Conservation (phyloP, 2,888 invertebrate species). For the Cepaea hortensis region DNA sequence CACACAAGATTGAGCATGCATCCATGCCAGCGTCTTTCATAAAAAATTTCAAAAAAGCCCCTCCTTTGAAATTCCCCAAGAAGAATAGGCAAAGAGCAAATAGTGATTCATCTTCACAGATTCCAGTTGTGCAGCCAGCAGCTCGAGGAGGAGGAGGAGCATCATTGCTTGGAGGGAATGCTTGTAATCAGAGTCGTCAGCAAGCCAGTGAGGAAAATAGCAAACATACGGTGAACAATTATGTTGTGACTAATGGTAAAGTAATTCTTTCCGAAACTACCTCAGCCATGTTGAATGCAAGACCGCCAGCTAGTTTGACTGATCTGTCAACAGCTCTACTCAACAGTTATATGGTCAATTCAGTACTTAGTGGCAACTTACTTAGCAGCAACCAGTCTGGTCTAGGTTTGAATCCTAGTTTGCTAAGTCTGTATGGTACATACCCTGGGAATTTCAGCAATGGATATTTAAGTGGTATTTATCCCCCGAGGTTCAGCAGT, state of each 20-base stretch:
- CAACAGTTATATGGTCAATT: neutral
- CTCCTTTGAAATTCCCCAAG: constrained; percentile 31
- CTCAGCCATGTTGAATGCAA: neutral
- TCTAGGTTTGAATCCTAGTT: constrained; percentile 5
- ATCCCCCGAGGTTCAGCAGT: neutral
- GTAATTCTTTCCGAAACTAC: constrained; percentile 7
- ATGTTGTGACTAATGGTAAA: neutral
- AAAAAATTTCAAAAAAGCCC: constrained; percentile 16
- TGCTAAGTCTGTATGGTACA: neutral
- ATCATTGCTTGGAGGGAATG: neutral
- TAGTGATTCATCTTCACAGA: neutral
- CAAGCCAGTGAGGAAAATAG: neutral
- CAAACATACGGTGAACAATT: neutral
- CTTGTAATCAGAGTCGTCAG: neutral
- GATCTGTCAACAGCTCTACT: neutral
- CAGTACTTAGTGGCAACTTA: neutral
- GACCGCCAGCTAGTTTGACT: neutral
- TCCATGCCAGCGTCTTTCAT: constrained; percentile 12
- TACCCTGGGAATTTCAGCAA: no score
- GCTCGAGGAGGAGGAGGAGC: no score
- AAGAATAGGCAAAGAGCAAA: neutral
- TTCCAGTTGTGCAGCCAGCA: neutral
- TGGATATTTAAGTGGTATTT: neutral
- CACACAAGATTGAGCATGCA: neutral
- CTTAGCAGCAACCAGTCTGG: neutral